A percentile compares a stretch with the other conserved stretches of the same genome.
phyloP scores from a whole-genome alignment of 2,888 invertebrate species.

The Lagria hirta region DNA sequence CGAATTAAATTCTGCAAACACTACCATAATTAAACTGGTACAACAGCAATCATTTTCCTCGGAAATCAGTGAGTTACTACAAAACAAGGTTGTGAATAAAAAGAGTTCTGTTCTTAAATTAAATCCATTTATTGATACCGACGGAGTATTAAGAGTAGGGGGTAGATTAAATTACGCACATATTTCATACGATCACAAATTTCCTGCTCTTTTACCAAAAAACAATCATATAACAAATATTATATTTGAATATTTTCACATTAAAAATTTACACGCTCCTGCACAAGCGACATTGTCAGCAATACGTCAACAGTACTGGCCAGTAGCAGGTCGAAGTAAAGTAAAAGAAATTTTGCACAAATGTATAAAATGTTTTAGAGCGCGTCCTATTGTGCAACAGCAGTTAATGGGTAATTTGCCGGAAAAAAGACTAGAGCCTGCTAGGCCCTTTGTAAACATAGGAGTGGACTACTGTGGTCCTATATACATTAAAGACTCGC shows the following conservation, averaged over 20 bases:
- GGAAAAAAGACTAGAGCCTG: too few relatives aligned
- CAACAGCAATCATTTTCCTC: not conserved
- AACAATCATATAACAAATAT: not conserved
- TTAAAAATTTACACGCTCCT: too few relatives aligned
- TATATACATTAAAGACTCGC: not conserved
- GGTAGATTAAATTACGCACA: constrained; percentile 2
- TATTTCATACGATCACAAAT: constrained; percentile 8
- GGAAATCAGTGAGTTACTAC: not conserved
- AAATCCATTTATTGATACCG: not conserved
- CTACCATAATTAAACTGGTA: not conserved
- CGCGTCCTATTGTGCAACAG: too few relatives aligned
- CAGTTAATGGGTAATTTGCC: too few relatives aligned
- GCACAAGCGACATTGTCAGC: constrained; percentile 23
- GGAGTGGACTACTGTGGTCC: not conserved
- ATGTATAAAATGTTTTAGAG: not conserved
- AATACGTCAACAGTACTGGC: constrained; percentile 24
- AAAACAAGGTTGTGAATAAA: not conserved
- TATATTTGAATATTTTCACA: not conserved
- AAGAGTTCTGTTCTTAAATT: not conserved
- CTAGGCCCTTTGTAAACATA: too few relatives aligned
- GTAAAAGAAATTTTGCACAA: constrained; percentile 4
- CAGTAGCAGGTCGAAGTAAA: constrained; percentile 23
- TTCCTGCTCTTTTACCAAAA: not conserved
- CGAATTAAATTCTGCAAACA: not conserved
- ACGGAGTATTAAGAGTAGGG: constrained; percentile 2